These are phyloP conservation scores for Dicerorhinus sumatrensis DNA, from an alignment of 2,113 vertebrate genomes.

Conservation along the genomic window DNA sequence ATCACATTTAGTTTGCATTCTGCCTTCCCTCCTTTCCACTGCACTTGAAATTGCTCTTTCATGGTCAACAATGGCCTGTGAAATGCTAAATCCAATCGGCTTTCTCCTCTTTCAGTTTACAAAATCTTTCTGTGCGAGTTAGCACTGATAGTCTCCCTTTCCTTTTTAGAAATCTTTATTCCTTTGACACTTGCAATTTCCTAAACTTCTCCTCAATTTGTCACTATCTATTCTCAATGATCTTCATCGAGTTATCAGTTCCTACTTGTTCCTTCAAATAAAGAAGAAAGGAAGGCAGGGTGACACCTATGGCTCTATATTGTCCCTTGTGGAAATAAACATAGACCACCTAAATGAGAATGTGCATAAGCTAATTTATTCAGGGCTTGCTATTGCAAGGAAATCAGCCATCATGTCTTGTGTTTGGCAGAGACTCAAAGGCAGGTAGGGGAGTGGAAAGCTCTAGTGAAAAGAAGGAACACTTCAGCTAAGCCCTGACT, in stretches of 20 bases:
- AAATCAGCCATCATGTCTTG: not conserved
- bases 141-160: not conserved
- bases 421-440: not conserved
- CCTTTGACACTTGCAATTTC: not conserved
- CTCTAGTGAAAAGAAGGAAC: not conserved
- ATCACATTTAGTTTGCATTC: not conserved
- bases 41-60: not conserved
- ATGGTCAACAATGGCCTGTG: not conserved
- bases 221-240: not conserved
- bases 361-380: not conserved
- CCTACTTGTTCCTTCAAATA: not conserved
- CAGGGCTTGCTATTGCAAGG: not conserved
- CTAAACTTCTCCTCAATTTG: not conserved
- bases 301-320: not conserved
- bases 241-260: not conserved
- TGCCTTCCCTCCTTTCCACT: not conserved
- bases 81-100: not conserved
- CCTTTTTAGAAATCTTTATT: not conserved
- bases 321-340: not conserved
- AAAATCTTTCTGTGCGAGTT: not conserved
- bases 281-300: not conserved
- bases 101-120: not conserved
- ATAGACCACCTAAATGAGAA: not conserved
- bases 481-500: not conserved
- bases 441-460: not conserved